Evolutionary conservation across 2,113 vertebrate species (phyloP), one percentile per base, ranked within the genome.

Genomic region (Circaetus cinerascens): DNA sequence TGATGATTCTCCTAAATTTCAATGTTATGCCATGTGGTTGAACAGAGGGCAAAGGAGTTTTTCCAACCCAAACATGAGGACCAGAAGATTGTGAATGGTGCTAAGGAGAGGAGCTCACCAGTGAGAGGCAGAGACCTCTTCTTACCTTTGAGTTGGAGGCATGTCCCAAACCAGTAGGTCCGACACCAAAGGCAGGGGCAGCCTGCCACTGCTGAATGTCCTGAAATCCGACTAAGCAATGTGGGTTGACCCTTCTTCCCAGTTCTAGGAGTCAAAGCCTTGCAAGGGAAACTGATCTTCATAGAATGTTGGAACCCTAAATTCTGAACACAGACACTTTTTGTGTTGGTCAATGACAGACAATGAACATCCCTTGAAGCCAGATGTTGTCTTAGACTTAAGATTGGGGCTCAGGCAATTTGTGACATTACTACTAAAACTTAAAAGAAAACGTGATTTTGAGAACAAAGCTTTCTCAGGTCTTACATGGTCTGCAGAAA

Each of bases 281-380:
- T 95, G 90, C 82, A 97, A 97, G 87, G 93, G 71, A 76, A 96
- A 95, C 82, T 97, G 91, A 94, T 97, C 95, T 97, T 96, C 97
- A 92, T 17, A 94, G 87, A 89, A 27, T 77, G 94, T 71, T 96
- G 89, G 91, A 97, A 80, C 94, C 94, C 96, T 96, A 79, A 95
- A 94, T 95, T 94, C 95, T 93, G 94, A 97, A 93, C 86, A 95
- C 94, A 97, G 90, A 97, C 91, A 94, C 94, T 94, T 92, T 86
- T 88, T 78, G 92, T 0, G 60, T 86, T 95, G 91, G 72, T 95
- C 94, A 96, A 93, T 1, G 69, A 95, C 94, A 97, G 78, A 90
- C 81, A 97, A 36, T 5, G 85, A 85, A 46, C 51, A 64, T 23
- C 74, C 84, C 95, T 66, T 66, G 75, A 77, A 77, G 72, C 82